Conservation (phyloP, 2,113 vertebrate genomes). For the Axis porcinus region DNA sequence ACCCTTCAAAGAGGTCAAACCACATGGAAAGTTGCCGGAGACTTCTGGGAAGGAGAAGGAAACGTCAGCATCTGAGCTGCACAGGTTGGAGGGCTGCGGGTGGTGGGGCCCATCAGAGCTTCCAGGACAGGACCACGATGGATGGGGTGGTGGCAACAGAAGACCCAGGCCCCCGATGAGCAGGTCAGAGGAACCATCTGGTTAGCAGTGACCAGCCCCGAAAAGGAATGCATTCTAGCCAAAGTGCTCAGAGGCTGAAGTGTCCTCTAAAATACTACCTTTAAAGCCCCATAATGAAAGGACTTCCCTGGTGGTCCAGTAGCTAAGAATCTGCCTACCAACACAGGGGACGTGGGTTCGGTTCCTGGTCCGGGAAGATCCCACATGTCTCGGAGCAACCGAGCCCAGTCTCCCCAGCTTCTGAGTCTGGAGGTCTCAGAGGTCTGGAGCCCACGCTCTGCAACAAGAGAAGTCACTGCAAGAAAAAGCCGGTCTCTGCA, state of each 20-base stretch:
- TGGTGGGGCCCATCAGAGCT: fast-evolving
- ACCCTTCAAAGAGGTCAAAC: neutral
- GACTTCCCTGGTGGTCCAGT: neutral
- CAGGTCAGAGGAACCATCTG: neutral
- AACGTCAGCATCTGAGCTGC: fast-evolving
- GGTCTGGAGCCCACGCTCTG: neutral
- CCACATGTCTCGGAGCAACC: neutral
- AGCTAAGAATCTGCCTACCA: neutral
- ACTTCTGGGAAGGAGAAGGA: fast-evolving
- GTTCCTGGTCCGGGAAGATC: neutral
- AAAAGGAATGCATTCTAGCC: neutral
- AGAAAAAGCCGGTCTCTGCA: neutral
- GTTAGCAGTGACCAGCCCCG: too few relatives aligned
- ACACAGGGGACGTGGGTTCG: neutral
- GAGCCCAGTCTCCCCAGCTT: neutral
- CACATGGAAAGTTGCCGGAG: neutral
- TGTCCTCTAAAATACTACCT: neutral
- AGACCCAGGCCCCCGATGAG: too few relatives aligned
- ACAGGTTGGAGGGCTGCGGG: neutral
- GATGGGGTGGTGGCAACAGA: fast-evolving
- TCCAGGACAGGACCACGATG: fast-evolving
- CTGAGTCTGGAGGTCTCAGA: neutral
- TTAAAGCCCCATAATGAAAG: neutral
- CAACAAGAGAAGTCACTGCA: neutral
- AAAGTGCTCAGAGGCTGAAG: neutral